A percentile compares a stretch with the other conserved stretches of the same genome.
Evolutionary conservation across 2,888 invertebrate species (phyloP).

Genomic region (Monoplex corrugatus): DNA sequence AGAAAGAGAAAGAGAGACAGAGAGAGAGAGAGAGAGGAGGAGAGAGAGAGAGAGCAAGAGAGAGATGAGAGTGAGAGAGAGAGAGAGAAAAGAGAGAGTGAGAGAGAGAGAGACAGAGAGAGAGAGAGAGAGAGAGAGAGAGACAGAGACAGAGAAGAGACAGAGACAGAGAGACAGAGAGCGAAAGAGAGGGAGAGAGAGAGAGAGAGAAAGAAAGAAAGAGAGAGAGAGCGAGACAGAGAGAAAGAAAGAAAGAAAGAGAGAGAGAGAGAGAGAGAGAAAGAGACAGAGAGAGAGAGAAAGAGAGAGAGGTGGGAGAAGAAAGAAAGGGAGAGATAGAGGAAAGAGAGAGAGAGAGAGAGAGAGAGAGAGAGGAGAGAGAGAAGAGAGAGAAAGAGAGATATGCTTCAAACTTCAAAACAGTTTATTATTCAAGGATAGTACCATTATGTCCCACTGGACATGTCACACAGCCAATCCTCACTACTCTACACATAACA

Average conservation of each 20-base stretch:
- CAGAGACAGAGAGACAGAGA: neutral
- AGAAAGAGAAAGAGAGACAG: neutral
- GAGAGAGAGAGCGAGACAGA: neutral
- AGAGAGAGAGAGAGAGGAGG: conserved; percentile 13
- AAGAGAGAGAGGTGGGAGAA: conserved; percentile 8
- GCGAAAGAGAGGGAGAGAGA: neutral
- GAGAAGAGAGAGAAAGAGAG: neutral
- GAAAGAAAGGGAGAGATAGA: conserved; percentile 26
- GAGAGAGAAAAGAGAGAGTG: neutral
- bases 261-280: neutral
- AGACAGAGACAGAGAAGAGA: too few species aligned
- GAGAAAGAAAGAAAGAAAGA: neutral
- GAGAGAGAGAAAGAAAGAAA: neutral
- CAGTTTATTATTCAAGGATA: too few species aligned
- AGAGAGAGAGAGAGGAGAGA: neutral
- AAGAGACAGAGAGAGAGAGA: neutral
- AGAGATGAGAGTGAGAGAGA: neutral
- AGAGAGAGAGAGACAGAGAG: neutral
- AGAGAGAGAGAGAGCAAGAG: neutral
- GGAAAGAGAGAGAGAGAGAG: conserved; percentile 7
- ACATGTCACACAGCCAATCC: too few species aligned
- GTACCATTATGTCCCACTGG: too few species aligned
- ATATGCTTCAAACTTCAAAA: too few species aligned
- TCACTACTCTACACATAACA: too few species aligned
- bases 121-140: too few species aligned